These are phyloP conservation scores for Brachypteracias leptosomus DNA, from an alignment of 2,113 vertebrate genomes.

Conservation along the genomic window DNA sequence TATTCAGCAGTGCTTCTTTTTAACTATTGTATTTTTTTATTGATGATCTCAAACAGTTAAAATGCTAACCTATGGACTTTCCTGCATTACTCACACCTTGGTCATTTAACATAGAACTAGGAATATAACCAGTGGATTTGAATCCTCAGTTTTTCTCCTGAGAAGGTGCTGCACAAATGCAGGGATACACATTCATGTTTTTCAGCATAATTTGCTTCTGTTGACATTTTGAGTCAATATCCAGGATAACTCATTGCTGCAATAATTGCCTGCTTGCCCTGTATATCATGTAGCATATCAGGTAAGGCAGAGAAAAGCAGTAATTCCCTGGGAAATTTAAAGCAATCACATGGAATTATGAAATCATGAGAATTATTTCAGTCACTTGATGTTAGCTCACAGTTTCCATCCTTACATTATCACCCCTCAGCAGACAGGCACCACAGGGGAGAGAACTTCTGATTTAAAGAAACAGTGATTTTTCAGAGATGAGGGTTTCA, in stretches of 20 bases:
- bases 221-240: slow-evolving; percentile 28
- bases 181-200: background rate
- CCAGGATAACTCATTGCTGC: background rate
- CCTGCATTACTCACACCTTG: background rate
- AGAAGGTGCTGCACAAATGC: background rate
- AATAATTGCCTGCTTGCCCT: slow-evolving; percentile 2
- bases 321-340: slow-evolving; percentile 14
- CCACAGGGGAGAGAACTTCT: background rate
- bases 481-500: background rate
- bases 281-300: background rate
- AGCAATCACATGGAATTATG: slow-evolving; percentile 1
- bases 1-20: background rate
- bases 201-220: background rate
- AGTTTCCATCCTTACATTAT: background rate
- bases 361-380: slow-evolving; percentile 24
- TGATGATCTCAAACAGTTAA: background rate
- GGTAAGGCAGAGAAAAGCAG: background rate
- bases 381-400: background rate
- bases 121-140: background rate
- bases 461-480: background rate
- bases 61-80: background rate
- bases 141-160: background rate
- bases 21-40: background rate
- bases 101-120: background rate
- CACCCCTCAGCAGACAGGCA: background rate